Conservation (phyloP, 1,140 invertebrate genomes). For the Theocolax elegans region DNA sequence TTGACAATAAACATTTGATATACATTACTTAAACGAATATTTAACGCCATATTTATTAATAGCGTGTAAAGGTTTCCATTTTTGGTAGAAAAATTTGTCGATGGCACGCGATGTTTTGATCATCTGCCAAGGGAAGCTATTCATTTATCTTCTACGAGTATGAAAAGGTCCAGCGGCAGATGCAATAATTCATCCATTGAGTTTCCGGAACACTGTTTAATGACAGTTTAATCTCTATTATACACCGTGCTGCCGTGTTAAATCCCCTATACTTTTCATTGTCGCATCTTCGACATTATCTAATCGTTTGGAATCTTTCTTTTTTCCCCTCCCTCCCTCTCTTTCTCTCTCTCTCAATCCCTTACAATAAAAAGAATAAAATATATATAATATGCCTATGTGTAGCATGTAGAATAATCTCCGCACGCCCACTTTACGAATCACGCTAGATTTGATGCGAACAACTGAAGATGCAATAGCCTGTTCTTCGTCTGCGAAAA, state of each 20-base stretch:
- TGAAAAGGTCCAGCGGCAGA: constrained; percentile 22
- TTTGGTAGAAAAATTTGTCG: too few species aligned
- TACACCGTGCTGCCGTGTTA: too few species aligned
- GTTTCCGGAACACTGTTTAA: neutral
- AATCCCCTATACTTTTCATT: constrained; percentile 13
- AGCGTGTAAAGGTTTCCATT: too few species aligned
- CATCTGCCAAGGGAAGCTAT: neutral
- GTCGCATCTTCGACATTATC: neutral
- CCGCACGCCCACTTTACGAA: constrained; percentile 11
- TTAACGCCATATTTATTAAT: too few species aligned
- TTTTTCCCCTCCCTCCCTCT: neutral
- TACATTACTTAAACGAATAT: too few species aligned
- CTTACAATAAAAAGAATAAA: neutral
- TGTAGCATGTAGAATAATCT: neutral
- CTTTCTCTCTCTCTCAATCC: neutral
- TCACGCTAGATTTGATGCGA: constrained; percentile 20
- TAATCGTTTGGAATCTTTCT: constrained; percentile 24
- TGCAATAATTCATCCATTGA: constrained; percentile 20
- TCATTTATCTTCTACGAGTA: neutral
- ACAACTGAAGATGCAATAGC: neutral
- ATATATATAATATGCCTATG: too few species aligned
- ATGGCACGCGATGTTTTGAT: neutral
- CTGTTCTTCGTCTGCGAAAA: neutral
- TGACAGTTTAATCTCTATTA: constrained; percentile 12
- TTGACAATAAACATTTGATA: too few species aligned